Conservation (phyloP, 2,113 vertebrate genomes). For the Podilymbus podiceps region DNA sequence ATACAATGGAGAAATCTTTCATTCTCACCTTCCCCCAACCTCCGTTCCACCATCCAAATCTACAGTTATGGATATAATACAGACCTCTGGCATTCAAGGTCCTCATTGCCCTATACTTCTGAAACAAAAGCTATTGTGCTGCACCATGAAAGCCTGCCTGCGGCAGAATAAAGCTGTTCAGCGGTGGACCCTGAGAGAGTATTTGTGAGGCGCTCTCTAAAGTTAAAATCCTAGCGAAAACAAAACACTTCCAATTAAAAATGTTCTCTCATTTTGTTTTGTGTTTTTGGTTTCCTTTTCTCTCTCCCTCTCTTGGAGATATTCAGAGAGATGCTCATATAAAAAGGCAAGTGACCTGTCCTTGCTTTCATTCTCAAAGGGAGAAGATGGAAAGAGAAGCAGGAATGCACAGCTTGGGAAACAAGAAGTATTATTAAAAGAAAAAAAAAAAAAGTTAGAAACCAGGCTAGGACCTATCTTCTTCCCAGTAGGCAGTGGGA, state of each 20-base stretch:
- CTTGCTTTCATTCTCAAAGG: slow-evolving; percentile 69
- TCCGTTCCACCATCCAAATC: slow-evolving; percentile 69
- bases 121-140: slow-evolving; percentile 80
- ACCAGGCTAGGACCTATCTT: neutral
- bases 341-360: slow-evolving; percentile 75
- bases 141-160: slow-evolving; percentile 66
- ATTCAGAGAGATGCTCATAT: slow-evolving; percentile 55
- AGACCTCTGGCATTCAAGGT: slow-evolving; percentile 73
- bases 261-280: slow-evolving; percentile 59
- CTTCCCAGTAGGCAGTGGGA: neutral
- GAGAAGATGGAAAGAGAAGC: slow-evolving; percentile 16
- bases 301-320: slow-evolving; percentile 34
- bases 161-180: slow-evolving; percentile 61
- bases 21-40: slow-evolving; percentile 73
- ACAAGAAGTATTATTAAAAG: neutral
- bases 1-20: slow-evolving; percentile 63
- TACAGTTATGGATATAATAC: slow-evolving; percentile 76
- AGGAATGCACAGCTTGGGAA: neutral
- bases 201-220: slow-evolving; percentile 63
- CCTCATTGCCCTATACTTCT: slow-evolving; percentile 73
- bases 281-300: slow-evolving; percentile 35
- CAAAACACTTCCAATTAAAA: slow-evolving; percentile 77
- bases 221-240: slow-evolving; percentile 74
- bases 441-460: neutral
- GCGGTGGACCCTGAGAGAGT: slow-evolving; percentile 52